Base-by-base conservation (phyloP, 2,797 vertebrate genomes). In the Hylomyscus alleni region DNA sequence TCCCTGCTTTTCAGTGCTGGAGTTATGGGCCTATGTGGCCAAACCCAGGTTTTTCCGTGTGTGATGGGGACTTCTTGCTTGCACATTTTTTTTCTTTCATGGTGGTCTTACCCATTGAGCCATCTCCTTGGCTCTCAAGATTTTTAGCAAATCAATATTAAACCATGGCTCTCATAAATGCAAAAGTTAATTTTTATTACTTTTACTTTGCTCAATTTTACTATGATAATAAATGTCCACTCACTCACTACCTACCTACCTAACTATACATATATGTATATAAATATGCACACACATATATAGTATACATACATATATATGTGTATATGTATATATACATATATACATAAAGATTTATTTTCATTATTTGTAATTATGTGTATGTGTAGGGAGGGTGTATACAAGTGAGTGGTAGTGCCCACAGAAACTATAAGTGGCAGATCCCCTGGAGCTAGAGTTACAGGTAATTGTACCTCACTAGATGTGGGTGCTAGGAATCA, bases 161-260 rank as follows among this genome's bases (percentile, higher is more conserved):
- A 90, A 34, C 37, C 78, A 22, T 76, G 40, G 84, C 84, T 90
- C 81, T 31, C 40, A 76, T 65, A 22, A 56, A 89, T 67, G 50
- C 2, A 85, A 88, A 91, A 75, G 14, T 75, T 10, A 91, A 9
- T 56, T 67, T 54, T 93, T 89, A 4, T 44, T 20, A 80, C 62
- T 44, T 93, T 89, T 93, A 67, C 80, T 95, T 83, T 34, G 9
- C 82, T 93, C 29, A 6, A 31, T 86, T 44, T 86, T 91, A 54
- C 6, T 20, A 80, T 14, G 44, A 37, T 62, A 75, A 15, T 56
- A 54, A 13, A 37, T 62, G 15, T 76, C 37, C 29, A 37, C 78
- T 34, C 31, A 20, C 47, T 77, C 50, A 50, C 50, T 56, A 12
- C 12, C 52, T 56, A 19, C 17, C 15, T 19, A 22, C 8, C 20